These are phyloP conservation scores for Selene dorsalis DNA, from an alignment of 2,797 vertebrate species.

Conservation along the genomic window DNA sequence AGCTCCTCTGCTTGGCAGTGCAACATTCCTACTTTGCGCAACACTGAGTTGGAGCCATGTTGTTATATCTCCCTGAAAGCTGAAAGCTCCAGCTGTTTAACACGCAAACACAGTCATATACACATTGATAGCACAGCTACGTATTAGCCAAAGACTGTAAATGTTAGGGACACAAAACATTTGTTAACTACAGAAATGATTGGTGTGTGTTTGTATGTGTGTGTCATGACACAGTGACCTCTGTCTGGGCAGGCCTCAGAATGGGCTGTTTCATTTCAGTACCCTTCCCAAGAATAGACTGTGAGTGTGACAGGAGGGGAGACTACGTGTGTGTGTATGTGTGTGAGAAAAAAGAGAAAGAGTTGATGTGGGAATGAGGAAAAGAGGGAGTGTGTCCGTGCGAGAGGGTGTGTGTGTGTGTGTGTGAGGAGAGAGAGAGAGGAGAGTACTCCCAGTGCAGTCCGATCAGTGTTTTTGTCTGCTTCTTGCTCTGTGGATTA, in stretches of 20 bases:
- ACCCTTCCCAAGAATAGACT: constrained; percentile 78
- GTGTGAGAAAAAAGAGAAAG: constrained; percentile 27
- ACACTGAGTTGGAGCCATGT: constrained; percentile 41
- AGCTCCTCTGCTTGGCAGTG: neutral
- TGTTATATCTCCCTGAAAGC: constrained; percentile 44
- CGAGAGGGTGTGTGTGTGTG: constrained; percentile 2
- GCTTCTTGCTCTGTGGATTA: constrained; percentile 50
- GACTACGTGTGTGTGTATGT: constrained; percentile 19
- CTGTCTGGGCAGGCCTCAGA: constrained; percentile 54
- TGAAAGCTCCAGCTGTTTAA: constrained; percentile 52
- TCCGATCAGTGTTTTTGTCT: constrained; percentile 67
- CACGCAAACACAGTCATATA: constrained; percentile 5
- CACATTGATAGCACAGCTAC: neutral
- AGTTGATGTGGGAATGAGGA: constrained; percentile 13
- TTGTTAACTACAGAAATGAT: no score
- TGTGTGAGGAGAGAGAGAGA: neutral
- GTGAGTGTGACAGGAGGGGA: constrained; percentile 72
- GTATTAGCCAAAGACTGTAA: neutral
- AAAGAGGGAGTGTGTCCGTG: constrained; percentile 17
- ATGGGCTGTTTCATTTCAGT: constrained; percentile 85
- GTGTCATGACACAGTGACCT: constrained; percentile 66
- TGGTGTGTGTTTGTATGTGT: constrained; percentile 11
- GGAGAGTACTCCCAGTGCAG: constrained; percentile 70
- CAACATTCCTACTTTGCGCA: constrained; percentile 42
- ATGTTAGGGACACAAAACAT: constrained; percentile 1